Base-by-base conservation (phyloP, 2,113 vertebrate genomes). In the Larimichthys crocea region DNA sequence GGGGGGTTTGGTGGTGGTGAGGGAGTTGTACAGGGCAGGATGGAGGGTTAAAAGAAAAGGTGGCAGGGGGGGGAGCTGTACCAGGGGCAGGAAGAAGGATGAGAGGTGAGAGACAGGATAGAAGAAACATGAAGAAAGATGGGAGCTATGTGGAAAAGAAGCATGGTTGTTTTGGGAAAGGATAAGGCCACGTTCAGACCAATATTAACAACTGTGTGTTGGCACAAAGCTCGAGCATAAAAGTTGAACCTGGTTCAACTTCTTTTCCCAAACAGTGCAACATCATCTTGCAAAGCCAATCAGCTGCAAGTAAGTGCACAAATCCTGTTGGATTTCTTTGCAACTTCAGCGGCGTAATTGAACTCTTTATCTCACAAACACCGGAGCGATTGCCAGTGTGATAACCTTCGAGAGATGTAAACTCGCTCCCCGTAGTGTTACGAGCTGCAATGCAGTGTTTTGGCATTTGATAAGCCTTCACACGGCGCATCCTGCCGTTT, bases 1-100 rank as follows among this genome's bases (percentile, higher is more conserved):
- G 66, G 66, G 66, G 62, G 31, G 84, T 72, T 12, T 53, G 40
- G 42, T 73, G 50, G 35, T 76, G 31, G 80, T 55, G 35, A 79
- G 60, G 67, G 60, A 19, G 72, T 62, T 55, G 67, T 48, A 56
- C 1, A 14, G 72, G 70, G 65, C 31, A 49, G 73, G 52, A 72
- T 50, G 46, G 72, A 60, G 78, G 49, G 17, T 52, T 74, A 66
- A 59, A 65, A 57, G 64, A 49, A 63, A 74, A 55, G 46, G 73
- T 67, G 79, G 72, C 53, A 80, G 26, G 2, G 55, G 55, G 48
- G 19, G 61, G 60, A 60, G 14, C 24, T 65, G 26, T 19, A 74
- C 61, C n/a, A 55, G 46, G 70, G 73, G 17, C 26, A 52, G 59
- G 29, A 48, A 74, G 81, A 20, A 31, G 81, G 60, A 50, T 49